phyloP scores from a whole-genome alignment of 2,888 invertebrate species.

The Lasiommata megera region DNA sequence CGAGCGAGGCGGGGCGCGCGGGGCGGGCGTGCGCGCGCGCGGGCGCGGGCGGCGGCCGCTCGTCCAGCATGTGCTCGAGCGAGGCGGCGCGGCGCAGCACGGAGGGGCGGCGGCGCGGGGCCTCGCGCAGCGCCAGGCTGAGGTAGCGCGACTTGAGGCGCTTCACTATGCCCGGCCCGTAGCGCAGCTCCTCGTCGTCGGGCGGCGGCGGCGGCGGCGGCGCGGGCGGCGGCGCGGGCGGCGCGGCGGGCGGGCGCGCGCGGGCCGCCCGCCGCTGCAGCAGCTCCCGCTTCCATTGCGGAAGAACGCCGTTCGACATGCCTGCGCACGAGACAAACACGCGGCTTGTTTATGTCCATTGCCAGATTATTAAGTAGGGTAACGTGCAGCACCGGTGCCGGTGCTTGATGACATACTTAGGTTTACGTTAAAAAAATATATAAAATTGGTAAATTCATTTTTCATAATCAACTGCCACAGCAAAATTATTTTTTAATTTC shows the following conservation, averaged over 20 bases:
- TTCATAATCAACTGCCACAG: too few relatives aligned
- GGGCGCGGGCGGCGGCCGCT: conserved; percentile 62
- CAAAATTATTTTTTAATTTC: too few relatives aligned
- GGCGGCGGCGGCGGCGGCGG: conserved; percentile 53
- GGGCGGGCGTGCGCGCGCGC: conserved; percentile 43
- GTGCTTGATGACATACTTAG: too few relatives aligned
- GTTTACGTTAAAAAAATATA: too few relatives aligned
- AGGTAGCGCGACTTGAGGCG: conserved; percentile 93
- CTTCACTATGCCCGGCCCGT: conserved; percentile 95
- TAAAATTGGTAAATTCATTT: too few relatives aligned
- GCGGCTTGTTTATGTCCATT: too few relatives aligned
- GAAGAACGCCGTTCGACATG: conserved; percentile 78
- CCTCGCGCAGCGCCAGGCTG: conserved; percentile 90
- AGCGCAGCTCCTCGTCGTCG: conserved; percentile 88
- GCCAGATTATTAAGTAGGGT: too few relatives aligned
- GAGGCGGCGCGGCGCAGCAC: conserved; percentile 91
- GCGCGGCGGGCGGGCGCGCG: conserved; percentile 42
- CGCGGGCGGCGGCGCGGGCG: conserved; percentile 41
- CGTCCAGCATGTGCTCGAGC: conserved; percentile 91
- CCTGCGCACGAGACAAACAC: conserved; percentile 41
- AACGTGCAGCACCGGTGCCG: too few relatives aligned
- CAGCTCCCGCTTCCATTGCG: conserved; percentile 92
- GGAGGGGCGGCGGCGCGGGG: conserved; percentile 84
- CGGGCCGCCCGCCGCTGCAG: conserved; percentile 85
- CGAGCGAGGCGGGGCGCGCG: conserved; percentile 54